These are phyloP conservation scores for Bradypus variegatus DNA, from an alignment of 2,797 vertebrate genomes.

Conservation along the genomic window DNA sequence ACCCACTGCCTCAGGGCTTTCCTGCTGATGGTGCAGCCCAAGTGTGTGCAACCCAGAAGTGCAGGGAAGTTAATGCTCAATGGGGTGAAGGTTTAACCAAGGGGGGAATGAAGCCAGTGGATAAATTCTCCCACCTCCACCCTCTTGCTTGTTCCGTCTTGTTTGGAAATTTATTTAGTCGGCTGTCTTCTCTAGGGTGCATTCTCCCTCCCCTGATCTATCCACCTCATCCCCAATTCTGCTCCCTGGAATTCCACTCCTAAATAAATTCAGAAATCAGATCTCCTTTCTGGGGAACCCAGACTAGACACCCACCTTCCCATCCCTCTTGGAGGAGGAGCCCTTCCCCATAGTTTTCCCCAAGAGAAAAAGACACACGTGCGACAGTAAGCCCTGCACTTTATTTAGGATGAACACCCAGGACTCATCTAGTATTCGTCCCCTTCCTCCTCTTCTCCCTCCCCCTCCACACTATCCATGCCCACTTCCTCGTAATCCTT, in stretches of 20 bases:
- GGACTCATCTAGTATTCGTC: slow-evolving; percentile 53
- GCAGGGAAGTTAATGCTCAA: neutral
- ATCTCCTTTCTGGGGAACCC: neutral
- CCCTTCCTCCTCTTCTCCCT: slow-evolving; percentile 73
- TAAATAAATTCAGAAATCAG: neutral
- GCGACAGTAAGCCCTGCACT: neutral
- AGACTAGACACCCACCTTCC: neutral
- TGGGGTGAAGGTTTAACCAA: neutral
- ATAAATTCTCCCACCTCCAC: neutral
- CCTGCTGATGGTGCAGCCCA: neutral
- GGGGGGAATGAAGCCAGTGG: neutral
- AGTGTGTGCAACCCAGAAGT: neutral
- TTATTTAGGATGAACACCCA: slow-evolving; percentile 4
- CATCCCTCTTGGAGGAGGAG: neutral
- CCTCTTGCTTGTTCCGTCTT: neutral
- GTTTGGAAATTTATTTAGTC: neutral
- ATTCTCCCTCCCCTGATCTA: neutral
- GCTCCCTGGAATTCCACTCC: neutral
- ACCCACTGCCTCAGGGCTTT: neutral
- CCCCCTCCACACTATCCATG: slow-evolving; percentile 73
- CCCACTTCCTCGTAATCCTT: slow-evolving; percentile 82
- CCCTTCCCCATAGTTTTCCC: neutral
- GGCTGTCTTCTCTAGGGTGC: neutral
- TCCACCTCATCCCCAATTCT: neutral
- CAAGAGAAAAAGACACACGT: slow-evolving; percentile 7